These are phyloP conservation scores for Cliona cf. orientalis DNA, from an alignment of 37 sponge, comb jelly and placozoan genomes.

Conservation along the genomic window DNA sequence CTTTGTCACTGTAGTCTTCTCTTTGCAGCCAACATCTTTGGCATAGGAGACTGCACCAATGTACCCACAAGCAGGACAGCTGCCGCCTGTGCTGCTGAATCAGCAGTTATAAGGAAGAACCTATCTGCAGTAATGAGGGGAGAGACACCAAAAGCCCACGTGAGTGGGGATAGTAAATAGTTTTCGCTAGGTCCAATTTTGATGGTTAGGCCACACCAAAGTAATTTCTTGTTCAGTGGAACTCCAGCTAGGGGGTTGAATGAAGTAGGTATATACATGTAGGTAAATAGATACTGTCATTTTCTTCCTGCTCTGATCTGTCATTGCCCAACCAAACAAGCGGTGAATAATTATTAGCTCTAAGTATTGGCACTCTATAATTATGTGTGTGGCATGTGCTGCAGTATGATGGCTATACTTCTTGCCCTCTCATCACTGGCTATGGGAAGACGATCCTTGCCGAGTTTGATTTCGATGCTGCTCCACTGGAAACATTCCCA, in stretches of 20 bases:
- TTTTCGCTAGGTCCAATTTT: background rate
- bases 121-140: constrained; percentile 74
- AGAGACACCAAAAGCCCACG: constrained; percentile 21
- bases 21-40: constrained; percentile 78
- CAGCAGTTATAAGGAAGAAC: constrained; percentile 70
- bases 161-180: background rate
- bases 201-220: background rate
- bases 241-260: too few species aligned
- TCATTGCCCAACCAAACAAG: too few species aligned
- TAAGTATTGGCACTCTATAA: too few species aligned
- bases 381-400: background rate
- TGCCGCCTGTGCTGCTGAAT: constrained; percentile 88
- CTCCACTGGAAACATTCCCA: constrained; percentile 90
- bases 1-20: background rate
- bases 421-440: constrained; percentile 86
- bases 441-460: constrained; percentile 85
- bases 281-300: background rate
- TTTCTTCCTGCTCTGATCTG: too few species aligned
- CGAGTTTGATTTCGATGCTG: constrained; percentile 88
- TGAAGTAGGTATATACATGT: too few species aligned
- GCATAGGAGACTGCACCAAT: constrained; percentile 90
- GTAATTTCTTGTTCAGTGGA: background rate
- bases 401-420: constrained; percentile 93
- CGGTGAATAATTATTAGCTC: too few species aligned
- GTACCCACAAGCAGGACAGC: constrained; percentile 90